These are phyloP conservation scores for Dasyornis broadbenti DNA, from an alignment of 2,113 vertebrate genomes.

Conservation along the genomic window DNA sequence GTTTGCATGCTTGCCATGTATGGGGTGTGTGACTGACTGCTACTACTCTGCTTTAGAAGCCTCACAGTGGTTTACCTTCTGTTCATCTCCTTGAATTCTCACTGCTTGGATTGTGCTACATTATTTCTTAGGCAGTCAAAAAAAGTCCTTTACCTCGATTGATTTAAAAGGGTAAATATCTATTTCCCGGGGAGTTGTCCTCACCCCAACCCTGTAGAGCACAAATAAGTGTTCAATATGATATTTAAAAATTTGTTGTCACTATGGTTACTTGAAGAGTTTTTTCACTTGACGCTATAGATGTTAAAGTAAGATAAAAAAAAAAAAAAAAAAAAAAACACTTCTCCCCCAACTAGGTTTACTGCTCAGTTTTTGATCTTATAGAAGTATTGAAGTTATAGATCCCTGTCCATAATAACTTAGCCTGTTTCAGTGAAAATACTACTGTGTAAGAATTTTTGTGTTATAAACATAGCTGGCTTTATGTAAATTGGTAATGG, in stretches of 20 bases:
- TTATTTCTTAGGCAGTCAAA: not conserved
- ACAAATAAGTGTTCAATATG: not conserved
- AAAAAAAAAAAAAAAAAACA: not conserved
- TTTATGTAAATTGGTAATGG: not conserved
- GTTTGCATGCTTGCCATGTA: not conserved
- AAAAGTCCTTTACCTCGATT: not conserved
- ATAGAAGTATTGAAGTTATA: not conserved
- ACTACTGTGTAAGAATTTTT: not conserved
- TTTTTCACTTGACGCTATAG: not conserved
- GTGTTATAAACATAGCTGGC: not conserved
- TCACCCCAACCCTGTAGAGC: not conserved
- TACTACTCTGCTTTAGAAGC: not conserved
- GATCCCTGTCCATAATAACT: not conserved
- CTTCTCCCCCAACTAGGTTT: not conserved
- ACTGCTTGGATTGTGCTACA: not conserved
- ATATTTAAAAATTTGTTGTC: not conserved
- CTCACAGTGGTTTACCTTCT: not conserved
- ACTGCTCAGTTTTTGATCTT: not conserved
- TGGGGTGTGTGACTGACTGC: not conserved
- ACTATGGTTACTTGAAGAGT: not conserved
- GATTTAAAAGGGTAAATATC: not conserved
- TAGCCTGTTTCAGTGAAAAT: not conserved
- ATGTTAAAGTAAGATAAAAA: not conserved
- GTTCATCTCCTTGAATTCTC: not conserved
- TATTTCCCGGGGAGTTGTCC: accelerated